phyloP scores from a whole-genome alignment of 1,140 invertebrate species.

The Phymastichus coffea region DNA sequence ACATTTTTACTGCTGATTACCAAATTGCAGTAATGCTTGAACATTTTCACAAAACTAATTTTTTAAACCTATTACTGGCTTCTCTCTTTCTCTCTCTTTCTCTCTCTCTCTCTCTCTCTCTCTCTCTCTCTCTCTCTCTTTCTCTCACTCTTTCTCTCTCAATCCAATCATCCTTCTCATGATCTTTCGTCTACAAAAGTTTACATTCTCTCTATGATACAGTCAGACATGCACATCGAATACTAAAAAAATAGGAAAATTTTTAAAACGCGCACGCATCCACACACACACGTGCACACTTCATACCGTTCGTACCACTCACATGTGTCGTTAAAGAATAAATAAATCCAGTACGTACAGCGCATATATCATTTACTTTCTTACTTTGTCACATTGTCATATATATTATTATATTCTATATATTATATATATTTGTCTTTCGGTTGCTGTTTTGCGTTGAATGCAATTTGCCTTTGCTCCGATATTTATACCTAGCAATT shows the following conservation, averaged over 20 bases:
- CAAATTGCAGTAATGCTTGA: too few relatives aligned
- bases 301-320: conserved; percentile 1
- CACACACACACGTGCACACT: not conserved
- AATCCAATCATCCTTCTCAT: not conserved
- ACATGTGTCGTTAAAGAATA: conserved; percentile 11
- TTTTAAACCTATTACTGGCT: too few relatives aligned
- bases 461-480: conserved; percentile 32
- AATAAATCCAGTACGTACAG: conserved; percentile 31
- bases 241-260: not conserved
- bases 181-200: too few relatives aligned
- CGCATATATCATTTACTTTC: conserved; percentile 31
- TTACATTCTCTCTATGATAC: not conserved
- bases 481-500: conserved; percentile 10
- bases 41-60: conserved; percentile 43
- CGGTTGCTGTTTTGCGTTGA: conserved; percentile 32
- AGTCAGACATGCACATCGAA: conserved; percentile 3
- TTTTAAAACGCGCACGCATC: conserved; percentile 6
- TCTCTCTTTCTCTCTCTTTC: too few relatives aligned
- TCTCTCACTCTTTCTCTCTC: too few relatives aligned
- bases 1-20: too few relatives aligned
- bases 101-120: too few relatives aligned
- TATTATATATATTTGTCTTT: conserved; percentile 29
- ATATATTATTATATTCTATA: conserved; percentile 27
- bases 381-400: conserved; percentile 29
- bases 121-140: too few relatives aligned